Percentiles rank a stretch among this genome's conserved stretches.
These are phyloP conservation scores for Berghia stephanieae DNA, from an alignment of 1,140 invertebrate genomes.

Conservation along the genomic window DNA sequence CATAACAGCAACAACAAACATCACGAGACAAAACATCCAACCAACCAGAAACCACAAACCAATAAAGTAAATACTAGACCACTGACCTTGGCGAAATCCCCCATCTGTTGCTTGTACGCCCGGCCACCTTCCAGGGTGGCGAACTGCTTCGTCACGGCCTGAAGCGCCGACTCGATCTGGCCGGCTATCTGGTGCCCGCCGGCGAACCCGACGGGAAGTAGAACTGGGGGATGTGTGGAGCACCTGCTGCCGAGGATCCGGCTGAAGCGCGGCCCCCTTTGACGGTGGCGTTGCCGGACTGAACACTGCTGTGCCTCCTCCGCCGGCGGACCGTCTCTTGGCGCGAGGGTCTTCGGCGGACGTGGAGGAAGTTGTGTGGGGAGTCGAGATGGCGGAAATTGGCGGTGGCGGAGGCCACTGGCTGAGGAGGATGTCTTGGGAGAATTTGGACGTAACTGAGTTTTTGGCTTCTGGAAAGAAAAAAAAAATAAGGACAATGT, in stretches of 20 bases:
- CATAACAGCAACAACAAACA: no score
- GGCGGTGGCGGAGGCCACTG: not conserved
- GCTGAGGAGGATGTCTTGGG: not conserved
- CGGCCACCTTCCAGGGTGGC: conserved; percentile 72
- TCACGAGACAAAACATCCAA: no score
- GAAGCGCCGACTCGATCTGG: conserved; percentile 71
- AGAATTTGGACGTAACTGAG: no score
- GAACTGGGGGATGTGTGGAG: conserved; percentile 74
- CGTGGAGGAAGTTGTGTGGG: no score
- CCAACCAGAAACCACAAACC: no score
- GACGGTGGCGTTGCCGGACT: no score
- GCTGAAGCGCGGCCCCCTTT: not conserved
- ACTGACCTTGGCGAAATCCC: conserved; percentile 72
- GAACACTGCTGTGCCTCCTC: not conserved
- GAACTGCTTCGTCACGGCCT: conserved; percentile 81
- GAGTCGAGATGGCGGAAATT: no score
- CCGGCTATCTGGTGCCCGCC: conserved; percentile 70
- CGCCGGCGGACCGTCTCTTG: not conserved
- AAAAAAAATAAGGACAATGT: no score
- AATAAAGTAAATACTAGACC: no score
- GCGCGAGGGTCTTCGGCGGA: conserved; percentile 26
- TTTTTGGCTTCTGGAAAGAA: no score
- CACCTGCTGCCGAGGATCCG: conserved; percentile 28
- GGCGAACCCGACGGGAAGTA: conserved; percentile 90
- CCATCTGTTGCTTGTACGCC: conserved; percentile 72